Evolutionary conservation across 2,888 invertebrate genomes (phyloP), one percentile per base, ranked within the genome.

Genomic region (Chydorus sphaericus): DNA sequence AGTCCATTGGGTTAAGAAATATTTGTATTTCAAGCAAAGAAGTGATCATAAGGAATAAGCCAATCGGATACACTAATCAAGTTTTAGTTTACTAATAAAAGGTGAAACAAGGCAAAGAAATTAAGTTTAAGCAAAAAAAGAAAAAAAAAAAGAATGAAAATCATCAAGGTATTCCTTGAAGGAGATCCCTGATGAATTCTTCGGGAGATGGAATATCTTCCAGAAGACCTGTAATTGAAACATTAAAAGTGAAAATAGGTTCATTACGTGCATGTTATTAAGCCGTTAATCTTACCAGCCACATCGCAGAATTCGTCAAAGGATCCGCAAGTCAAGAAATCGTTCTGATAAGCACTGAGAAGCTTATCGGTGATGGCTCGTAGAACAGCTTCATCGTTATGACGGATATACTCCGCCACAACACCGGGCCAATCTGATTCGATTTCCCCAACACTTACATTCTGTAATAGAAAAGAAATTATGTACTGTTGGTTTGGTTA

Each of bases 301-400:
- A 92, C 89, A 79, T 94, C 94, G 72, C 87, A 88, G 76, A 90
- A 90, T 74, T 96, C 94, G 7, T 78, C 79, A 70, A 94, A 85
- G 16, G 89, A 87, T 59, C 88, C 79, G 73, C 92, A 90, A 10
- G 91, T 88, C 64, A 93, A 74, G 65, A 91, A 76, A 70, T 94
- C 92, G 64, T 92, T 88, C 39, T 89, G 85, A 64, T 92, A 86
- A 1, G 79, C 76, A 28, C 79, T 75, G 60, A 96, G 78, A 58
- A 94, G 77, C 60, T 79, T 79, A 68, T 92, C 91, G 11, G 90
- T 88, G n/a, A n/a, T n/a, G 14, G 84, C 81, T 69, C 94, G 93
- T 23, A 91, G 75, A 73, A 94, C 78, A 5, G 79, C 77, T 68
- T 91, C 91, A 73, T 97, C 96, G 72, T 90, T 92, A 69, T 90